Percentiles rank a stretch among this genome's conserved stretches.
These are phyloP conservation scores for Drosophila fungiperda DNA, from an alignment of 2,888 invertebrate species.

Conservation along the genomic window DNA sequence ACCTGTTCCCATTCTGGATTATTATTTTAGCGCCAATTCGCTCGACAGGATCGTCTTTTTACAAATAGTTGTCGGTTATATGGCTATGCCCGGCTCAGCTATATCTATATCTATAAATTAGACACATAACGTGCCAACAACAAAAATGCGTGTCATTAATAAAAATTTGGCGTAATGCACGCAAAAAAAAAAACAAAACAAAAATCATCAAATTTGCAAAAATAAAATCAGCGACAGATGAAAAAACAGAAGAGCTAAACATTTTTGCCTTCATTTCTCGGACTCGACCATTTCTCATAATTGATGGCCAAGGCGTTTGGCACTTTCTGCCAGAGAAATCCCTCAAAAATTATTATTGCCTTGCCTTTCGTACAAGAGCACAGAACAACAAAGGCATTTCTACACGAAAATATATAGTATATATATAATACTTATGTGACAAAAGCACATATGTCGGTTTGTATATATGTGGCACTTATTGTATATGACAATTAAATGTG, in stretches of 20 bases:
- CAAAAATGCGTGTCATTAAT: constrained; percentile 68
- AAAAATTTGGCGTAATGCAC: constrained; percentile 58
- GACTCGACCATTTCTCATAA: constrained; percentile 58
- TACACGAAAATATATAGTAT: constrained; percentile 26
- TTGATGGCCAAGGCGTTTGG: constrained; percentile 74
- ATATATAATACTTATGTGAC: constrained; percentile 18
- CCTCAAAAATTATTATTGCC: constrained; percentile 64
- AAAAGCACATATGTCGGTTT: constrained; percentile 7
- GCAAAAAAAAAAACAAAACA: constrained; percentile 2
- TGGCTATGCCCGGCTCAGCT: constrained; percentile 22
- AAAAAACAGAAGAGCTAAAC: constrained; percentile 33
- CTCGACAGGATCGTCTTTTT: constrained; percentile 8
- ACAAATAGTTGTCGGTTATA: constrained; percentile 35
- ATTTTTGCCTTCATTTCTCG: constrained; percentile 43
- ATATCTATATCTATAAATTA: constrained; percentile 23
- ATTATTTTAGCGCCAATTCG: constrained; percentile 20
- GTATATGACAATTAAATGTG: constrained; percentile 34
- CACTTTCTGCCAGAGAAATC: constrained; percentile 59
- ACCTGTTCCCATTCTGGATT: constrained; percentile 37
- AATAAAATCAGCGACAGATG: constrained; percentile 20
- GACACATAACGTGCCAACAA: constrained; percentile 29
- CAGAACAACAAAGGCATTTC: constrained; percentile 60
- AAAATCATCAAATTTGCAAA: constrained; percentile 11
- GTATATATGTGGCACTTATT: constrained; percentile 11
- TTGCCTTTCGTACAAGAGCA: constrained; percentile 45